Evolutionary conservation across 92 coral and sea anemone species (phyloP).

Genomic region (Montipora capitata): DNA sequence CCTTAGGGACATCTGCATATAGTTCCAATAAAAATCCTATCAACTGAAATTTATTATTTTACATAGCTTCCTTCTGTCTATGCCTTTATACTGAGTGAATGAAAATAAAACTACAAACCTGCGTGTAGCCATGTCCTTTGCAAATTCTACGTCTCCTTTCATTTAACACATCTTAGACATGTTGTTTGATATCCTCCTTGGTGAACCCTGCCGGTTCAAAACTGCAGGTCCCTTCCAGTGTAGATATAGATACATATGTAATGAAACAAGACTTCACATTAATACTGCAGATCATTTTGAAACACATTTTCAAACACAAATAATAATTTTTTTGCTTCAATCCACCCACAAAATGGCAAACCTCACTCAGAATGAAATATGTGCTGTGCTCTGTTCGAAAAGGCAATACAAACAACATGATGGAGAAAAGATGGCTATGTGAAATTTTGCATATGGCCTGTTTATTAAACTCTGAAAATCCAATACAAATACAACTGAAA

Average conservation of each 20-base stretch:
- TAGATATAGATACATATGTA: no score
- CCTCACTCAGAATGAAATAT: no score
- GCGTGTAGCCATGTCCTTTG: slow-evolving; percentile 42
- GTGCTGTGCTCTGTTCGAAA: no score
- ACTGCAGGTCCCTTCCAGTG: slow-evolving; percentile 40
- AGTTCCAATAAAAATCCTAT: not conserved
- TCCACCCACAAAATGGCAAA: no score
- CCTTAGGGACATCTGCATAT: no score
- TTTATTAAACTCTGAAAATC: no score
- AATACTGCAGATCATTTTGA: not conserved
- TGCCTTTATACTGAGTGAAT: not conserved
- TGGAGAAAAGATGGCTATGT: no score
- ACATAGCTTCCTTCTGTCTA: not conserved
- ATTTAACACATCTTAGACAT: slow-evolving; percentile 34
- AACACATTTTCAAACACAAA: slow-evolving; percentile 22
- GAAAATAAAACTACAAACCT: slow-evolving; percentile 9
- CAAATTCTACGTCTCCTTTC: slow-evolving; percentile 30
- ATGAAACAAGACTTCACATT: not conserved
- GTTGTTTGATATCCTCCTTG: slow-evolving; percentile 41
- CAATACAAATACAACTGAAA: no score
- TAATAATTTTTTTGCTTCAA: not conserved
- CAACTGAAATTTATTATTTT: not conserved
- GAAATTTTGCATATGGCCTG: no score
- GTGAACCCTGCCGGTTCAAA: slow-evolving; percentile 41
- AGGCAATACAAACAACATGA: no score